Base-by-base conservation (phyloP, 1,140 invertebrate species). In the Drosophila quadrilineata region DNA sequence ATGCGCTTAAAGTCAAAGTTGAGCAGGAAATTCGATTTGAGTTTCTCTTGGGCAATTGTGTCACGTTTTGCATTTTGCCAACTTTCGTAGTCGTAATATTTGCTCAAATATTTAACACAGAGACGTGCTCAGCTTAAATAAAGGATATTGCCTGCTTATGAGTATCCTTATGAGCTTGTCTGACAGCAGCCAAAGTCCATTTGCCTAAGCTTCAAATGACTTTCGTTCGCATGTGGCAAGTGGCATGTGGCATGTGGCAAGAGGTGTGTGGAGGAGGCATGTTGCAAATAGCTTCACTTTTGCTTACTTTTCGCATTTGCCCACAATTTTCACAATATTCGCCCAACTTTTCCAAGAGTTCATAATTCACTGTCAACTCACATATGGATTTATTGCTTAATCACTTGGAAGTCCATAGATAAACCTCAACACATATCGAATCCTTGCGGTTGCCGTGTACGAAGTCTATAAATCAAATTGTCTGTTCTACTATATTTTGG, bases 351-450 rank as follows among this genome's bases (percentile, higher is more conserved):
- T 50, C 10, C 33, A 19, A 49, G 29, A 48, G 69, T 84, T 84
- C 72, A 84, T 84, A 77, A 77, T 77, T 84, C 71, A 77, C 74
- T 84, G 79, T 85, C 79, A 84, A 79, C 66, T 75, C 59, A 58
- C 74, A 60, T 79, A 71, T 59, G 45, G 28, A 65, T 79, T 85
- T 84, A 79, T 84, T 84, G 79, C 74, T 79, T 85, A 84, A 84
- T 84, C 79, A 79, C 79, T 84, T 72, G 79, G 79, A 84, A 84
- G 74, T 67, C 62, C 71, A 41, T 60, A 85, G 79, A 84, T 84
- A 85, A 79, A 63, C 59, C 67, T 71, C 31, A 38, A 43, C 45
- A 49, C 50, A 58, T 46, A 49, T 71, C 57, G 35, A 35, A n/a
- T n/a, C n/a, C n/a, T n/a, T 58, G 52, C 26, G 24, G 40, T n/a